Base-by-base conservation (phyloP, 2,888 invertebrate genomes). In the Hybos culiciformis region DNA sequence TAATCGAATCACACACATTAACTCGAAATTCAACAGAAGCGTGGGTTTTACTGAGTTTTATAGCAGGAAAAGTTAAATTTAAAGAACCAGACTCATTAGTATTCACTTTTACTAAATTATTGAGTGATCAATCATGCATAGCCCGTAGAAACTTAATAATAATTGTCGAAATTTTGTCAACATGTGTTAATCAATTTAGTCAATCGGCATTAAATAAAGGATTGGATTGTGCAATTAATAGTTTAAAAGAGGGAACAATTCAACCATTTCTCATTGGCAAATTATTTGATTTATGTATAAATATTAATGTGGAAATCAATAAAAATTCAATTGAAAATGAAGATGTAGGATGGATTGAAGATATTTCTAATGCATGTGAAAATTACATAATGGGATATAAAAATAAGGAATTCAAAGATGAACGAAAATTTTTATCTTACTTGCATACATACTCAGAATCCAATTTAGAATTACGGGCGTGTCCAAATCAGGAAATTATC, bases 11-110 rank as follows among this genome's bases (percentile, higher is more conserved):
- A 0, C 63, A 66, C 46, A 49, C 63, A 17, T 49, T 56, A 15
- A 62, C 63, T 0, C 54, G 59, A 2, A 63, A 63, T 50, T 64
- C 61, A 5, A 62, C 62, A 1, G 66, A 66, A 46, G 65, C 66
- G 3, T 66, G 66, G 65, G 54, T 59, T 6, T 45, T 66, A 18
- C 50, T 66, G 3, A 62, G 61, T 46, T 61, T 63, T 14, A 57
- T 65, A 34, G 59, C 59, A 6, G 60, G 58, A 5, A 64, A 63
- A 41, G 52, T 63, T 9, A 56, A 55, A 46, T 55, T 53, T 41
- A 56, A 53, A 19, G 56, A 59, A 42, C 59, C 59, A 12, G 66
- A 65, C 45, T 53, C 60, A 1, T 49, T 63, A 1, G 59, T 66
- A 9, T 58, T 58, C 14, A 54, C 12, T 20, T 36, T 36, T 21